Conservation (phyloP, 2,888 invertebrate species). For the Aphelenchoides bicaudatus region DNA sequence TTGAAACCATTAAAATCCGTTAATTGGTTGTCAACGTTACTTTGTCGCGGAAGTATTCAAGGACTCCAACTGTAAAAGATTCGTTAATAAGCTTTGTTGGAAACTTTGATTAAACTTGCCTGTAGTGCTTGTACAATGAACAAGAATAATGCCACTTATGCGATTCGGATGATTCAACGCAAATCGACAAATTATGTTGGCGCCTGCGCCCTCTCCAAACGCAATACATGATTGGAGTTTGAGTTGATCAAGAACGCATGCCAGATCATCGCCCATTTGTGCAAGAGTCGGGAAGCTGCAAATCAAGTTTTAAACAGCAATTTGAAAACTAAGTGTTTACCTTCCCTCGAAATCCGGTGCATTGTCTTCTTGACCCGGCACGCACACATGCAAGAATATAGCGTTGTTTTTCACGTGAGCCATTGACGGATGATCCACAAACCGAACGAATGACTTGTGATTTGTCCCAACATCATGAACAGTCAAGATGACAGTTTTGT, state of each 20-base stretch:
- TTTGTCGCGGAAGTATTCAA: slow-evolving; percentile 80
- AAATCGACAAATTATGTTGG: slow-evolving; percentile 78
- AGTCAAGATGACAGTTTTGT: slow-evolving; percentile 72
- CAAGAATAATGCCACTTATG: slow-evolving; percentile 75
- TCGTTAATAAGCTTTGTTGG: no score
- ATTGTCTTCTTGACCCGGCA: slow-evolving; percentile 81
- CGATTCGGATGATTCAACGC: slow-evolving; percentile 77
- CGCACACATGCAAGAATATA: slow-evolving; percentile 80
- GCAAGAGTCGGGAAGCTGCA: slow-evolving; percentile 72
- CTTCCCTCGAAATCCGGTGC: slow-evolving; percentile 64
- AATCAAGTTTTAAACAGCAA: background rate
- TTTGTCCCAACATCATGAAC: slow-evolving; percentile 79
- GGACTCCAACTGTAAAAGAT: slow-evolving; percentile 77
- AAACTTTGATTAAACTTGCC: no score
- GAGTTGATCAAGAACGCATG: slow-evolving; percentile 76
- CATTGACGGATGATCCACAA: slow-evolving; percentile 79
- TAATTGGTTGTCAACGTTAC: slow-evolving; percentile 64
- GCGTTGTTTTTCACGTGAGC: slow-evolving; percentile 77
- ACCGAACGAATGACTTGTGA: slow-evolving; percentile 77
- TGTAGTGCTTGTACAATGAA: slow-evolving; percentile 83
- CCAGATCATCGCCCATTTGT: slow-evolving; percentile 75
- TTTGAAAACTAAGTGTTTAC: slow-evolving; percentile 26
- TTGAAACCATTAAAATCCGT: background rate
- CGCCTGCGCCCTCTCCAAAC: slow-evolving; percentile 81
- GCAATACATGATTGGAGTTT: slow-evolving; percentile 78